A percentile compares a stretch with the other conserved stretches of the same genome.
phyloP scores from a whole-genome alignment of 2,113 vertebrate species.

The Cyanocitta stelleri region DNA sequence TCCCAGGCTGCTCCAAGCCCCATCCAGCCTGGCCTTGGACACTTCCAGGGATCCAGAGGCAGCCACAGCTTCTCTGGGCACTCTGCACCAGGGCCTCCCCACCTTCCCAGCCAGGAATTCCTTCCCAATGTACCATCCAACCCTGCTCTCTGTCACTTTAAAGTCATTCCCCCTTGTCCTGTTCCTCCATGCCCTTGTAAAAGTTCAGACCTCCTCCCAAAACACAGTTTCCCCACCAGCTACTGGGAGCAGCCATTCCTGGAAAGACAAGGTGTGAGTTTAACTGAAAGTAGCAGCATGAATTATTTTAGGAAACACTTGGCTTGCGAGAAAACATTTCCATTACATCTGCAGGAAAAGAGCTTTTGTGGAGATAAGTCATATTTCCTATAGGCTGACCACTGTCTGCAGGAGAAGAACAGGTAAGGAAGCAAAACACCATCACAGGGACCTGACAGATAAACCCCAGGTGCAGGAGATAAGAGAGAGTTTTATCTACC shows the following conservation, averaged over 20 bases:
- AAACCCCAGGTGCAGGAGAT: neutral
- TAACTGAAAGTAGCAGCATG: neutral
- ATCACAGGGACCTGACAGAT: neutral
- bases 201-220: neutral
- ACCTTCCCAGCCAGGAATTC: neutral
- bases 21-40: rapidly evolving
- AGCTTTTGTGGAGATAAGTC: neutral
- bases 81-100: rapidly evolving
- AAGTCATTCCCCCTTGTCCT: neutral
- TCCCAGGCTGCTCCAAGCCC: neutral
- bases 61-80: neutral
- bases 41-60: neutral
- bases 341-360: neutral
- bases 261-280: neutral
- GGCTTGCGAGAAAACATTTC: neutral
- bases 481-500: neutral
- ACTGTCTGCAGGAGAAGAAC: neutral
- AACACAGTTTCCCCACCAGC: neutral
- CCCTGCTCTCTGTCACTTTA: neutral
- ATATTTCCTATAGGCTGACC: neutral
- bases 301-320: neutral
- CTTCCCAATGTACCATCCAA: neutral
- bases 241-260: neutral
- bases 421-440: neutral
- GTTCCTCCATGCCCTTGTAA: neutral